A percentile compares a stretch with the other conserved stretches of the same genome.
Evolutionary conservation across 2,113 vertebrate genomes (phyloP).

Genomic region (Paradoxurus hermaphroditus): DNA sequence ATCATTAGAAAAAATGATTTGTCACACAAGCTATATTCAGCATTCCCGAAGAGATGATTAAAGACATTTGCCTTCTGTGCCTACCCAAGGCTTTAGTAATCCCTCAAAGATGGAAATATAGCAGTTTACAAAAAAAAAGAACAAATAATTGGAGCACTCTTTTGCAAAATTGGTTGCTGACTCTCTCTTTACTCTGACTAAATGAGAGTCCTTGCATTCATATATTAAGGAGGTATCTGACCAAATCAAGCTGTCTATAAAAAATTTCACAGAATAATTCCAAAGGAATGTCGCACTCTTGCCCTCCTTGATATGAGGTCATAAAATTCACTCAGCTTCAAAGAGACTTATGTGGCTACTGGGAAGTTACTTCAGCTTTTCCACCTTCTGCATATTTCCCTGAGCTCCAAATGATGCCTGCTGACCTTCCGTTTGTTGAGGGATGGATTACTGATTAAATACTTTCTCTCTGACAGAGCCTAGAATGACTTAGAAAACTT

Average conservation of each 20-base stretch:
- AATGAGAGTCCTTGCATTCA: neutral
- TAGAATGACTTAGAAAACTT: constrained; percentile 33
- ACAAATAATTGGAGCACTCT: neutral
- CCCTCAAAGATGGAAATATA: neutral
- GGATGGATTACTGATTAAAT: constrained; percentile 60
- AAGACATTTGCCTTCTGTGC: constrained; percentile 66
- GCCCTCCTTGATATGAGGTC: constrained; percentile 32
- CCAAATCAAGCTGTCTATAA: neutral
- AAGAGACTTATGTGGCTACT: neutral
- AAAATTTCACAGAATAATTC: constrained; percentile 20
- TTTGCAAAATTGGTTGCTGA: constrained; percentile 42
- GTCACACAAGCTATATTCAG: neutral
- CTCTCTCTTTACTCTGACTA: neutral
- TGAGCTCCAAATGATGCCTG: constrained; percentile 51
- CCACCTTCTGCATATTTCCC: constrained; percentile 35
- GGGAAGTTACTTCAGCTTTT: constrained; percentile 43
- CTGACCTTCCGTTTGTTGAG: constrained; percentile 66
- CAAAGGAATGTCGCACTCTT: constrained; percentile 53
- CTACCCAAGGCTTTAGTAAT: constrained; percentile 50
- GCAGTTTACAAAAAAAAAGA: constrained; percentile 20
- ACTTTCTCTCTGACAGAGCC: constrained; percentile 14
- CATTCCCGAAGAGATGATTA: constrained; percentile 31
- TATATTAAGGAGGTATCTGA: constrained; percentile 49
- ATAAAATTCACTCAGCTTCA: constrained; percentile 38
- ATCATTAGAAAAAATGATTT: neutral